These are phyloP conservation scores for Phrynocephalus forsythii DNA, from an alignment of 2,797 vertebrate genomes.

Conservation along the genomic window DNA sequence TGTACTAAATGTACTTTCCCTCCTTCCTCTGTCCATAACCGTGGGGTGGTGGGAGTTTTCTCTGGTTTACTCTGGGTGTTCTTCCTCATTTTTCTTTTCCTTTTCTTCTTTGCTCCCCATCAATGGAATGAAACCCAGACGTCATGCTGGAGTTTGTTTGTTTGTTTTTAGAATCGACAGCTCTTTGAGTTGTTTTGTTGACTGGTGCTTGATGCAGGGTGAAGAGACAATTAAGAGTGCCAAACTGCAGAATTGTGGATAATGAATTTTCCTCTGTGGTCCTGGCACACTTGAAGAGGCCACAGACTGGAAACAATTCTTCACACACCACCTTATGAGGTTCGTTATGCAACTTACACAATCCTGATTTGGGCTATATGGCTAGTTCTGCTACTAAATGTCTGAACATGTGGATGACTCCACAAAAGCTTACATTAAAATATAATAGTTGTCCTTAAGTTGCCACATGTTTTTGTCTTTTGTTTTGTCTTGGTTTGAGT, in stretches of 20 bases:
- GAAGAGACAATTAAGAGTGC: background rate
- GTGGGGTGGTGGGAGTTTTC: background rate
- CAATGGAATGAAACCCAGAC: background rate
- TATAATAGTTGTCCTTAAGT: too few relatives aligned
- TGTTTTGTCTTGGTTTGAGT: too few relatives aligned
- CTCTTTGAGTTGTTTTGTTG: background rate
- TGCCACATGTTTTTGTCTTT: too few relatives aligned
- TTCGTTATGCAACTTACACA: too few relatives aligned
- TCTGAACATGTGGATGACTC: too few relatives aligned
- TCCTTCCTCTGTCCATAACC: background rate
- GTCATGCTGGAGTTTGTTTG: background rate
- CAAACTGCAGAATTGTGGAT: background rate
- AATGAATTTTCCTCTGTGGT: too few relatives aligned
- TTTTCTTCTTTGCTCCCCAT: background rate
- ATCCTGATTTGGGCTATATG: too few relatives aligned
- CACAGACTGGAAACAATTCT: too few relatives aligned
- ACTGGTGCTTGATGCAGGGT: background rate
- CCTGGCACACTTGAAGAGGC: too few relatives aligned
- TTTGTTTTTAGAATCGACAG: background rate
- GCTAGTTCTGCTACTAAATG: too few relatives aligned
- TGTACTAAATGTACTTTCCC: background rate
- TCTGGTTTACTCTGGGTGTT: background rate
- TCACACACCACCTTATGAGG: too few relatives aligned
- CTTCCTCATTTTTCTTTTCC: background rate
- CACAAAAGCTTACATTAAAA: too few relatives aligned